phyloP scores from a whole-genome alignment of 2,888 invertebrate genomes.

The Clepsis dumicolana region DNA sequence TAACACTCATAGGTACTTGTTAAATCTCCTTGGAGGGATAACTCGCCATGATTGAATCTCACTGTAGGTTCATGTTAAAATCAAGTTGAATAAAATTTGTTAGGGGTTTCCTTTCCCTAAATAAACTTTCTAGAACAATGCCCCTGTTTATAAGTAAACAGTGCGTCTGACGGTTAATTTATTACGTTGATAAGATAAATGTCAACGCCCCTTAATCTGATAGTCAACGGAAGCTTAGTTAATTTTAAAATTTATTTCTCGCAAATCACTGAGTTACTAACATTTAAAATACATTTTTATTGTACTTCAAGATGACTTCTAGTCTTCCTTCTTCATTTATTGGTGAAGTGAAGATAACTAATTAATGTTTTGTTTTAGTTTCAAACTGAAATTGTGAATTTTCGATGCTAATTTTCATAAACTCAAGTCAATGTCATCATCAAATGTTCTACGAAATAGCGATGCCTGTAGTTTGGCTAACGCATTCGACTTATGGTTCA shows the following conservation, averaged over 20 bases:
- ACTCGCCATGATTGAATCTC: too few relatives aligned
- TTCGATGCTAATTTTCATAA: neutral
- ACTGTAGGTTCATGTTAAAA: too few relatives aligned
- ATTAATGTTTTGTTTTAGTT: neutral
- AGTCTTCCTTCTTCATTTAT: neutral
- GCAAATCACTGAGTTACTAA: neutral
- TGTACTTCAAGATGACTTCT: neutral
- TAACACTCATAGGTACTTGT: too few relatives aligned
- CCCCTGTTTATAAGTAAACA: constrained; percentile 10
- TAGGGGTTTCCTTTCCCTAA: too few relatives aligned
- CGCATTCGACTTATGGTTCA: neutral
- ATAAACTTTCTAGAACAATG: constrained; percentile 3
- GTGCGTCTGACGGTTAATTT: constrained; percentile 19
- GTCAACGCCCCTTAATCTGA: constrained; percentile 29
- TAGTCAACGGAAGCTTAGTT: neutral
- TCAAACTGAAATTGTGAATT: neutral
- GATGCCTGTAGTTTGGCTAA: neutral
- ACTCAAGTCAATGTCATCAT: neutral
- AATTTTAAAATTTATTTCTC: neutral
- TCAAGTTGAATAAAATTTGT: too few relatives aligned
- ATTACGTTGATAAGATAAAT: constrained; percentile 39
- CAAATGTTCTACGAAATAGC: neutral
- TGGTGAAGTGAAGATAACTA: neutral
- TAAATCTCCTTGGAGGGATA: too few relatives aligned
- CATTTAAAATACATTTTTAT: neutral